Base-by-base conservation (phyloP, 2,113 vertebrate species). In the Mesocricetus auratus region DNA sequence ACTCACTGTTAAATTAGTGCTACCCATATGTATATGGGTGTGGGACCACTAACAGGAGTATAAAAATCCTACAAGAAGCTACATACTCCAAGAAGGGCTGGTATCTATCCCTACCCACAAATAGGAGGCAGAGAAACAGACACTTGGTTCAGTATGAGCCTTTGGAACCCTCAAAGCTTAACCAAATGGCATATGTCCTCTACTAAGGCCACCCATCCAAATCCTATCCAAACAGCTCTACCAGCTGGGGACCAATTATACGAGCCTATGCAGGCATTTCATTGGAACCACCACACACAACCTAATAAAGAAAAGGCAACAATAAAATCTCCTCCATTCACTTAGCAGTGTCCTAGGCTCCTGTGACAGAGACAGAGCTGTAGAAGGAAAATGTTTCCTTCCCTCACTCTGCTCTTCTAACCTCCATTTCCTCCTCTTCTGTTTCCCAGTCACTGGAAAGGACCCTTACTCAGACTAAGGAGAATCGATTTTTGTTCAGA, bases 371-470 rank as follows among this genome's bases (percentile, higher is more conserved):
- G 17, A 33, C 91, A 95, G 81, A 45, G 73, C 58, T 92, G 31
- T 74, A 12, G 77, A 92, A 86, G 50, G 90, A 21, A 75, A 88
- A 4, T 42, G 42, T 53, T 85, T 79, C 79, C 50, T 56, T 85
- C 11, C 8, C 33, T 79, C 16, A 62, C 3, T 71, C 26, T 94
- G 26, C 22, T 69, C 19, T 75, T 92, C 42, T 96, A 7, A 71
- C 19, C 79, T 75, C 26, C 39, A 85, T 69, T 31, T 93, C 68
- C 39, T 96, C 81, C 39, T n/a, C 24, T 75, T 96, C 16, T 73
- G 64, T 81, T 64, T 86, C 62, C 39, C 92, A 36, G 19, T 82
- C 50, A 19, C 45, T 75, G 29, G 71, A 95, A 96, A 94, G 33
- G 58, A 68, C 31, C 69, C 64, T 75, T 91, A 77, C 53, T 86